Base-by-base conservation (phyloP, 1,140 invertebrate species). In the Steinernema feltiae region DNA sequence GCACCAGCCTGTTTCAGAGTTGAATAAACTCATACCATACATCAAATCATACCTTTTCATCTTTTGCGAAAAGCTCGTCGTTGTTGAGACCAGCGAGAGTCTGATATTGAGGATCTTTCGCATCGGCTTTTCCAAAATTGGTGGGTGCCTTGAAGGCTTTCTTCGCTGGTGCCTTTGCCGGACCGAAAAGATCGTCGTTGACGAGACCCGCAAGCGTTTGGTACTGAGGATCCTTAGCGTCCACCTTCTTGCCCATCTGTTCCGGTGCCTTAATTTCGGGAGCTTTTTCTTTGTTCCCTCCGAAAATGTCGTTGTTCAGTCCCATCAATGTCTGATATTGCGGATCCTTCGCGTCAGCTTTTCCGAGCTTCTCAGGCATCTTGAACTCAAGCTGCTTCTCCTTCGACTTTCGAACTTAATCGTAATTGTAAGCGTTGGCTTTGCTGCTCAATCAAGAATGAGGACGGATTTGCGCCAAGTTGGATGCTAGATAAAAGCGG, bases 141-240 rank as follows among this genome's bases (percentile, higher is more conserved):
- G 32, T 70, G 15, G 78, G 78, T 29, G 78, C 70, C 41, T 79
- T 79, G 63, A 79, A 79, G 30, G 75, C 69, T 32, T 77, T 73
- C 30, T 73, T 74, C 15, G 12, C 53, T 3, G 53, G 12, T 3
- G 53, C 12, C 24, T 63, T 63, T 3, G 53, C 3, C 15, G 53
- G 53, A 3, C 53, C 53, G 48, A 81, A 81, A 21, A 81, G 69
- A 53, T 79, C 76, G 32, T 81, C 72, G 24, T 77, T 75, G 27
- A 81, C 48, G 18, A 74, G 76, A 3, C 53, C 53, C 32, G 73
- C 76, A 32, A 81, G 74, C 3, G 80, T 81, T 41, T 81, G 80
- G 53, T 81, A 81, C 70, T 81, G 80, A 15, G 77, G 77, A 48
- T 80, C 79, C 29, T 76, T 80, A 15, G 74, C 73, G 29, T 78